Percentiles rank a stretch among this genome's conserved stretches.
Evolutionary conservation across 2,113 vertebrate species (phyloP).

Genomic region (Syrrhaptes paradoxus): DNA sequence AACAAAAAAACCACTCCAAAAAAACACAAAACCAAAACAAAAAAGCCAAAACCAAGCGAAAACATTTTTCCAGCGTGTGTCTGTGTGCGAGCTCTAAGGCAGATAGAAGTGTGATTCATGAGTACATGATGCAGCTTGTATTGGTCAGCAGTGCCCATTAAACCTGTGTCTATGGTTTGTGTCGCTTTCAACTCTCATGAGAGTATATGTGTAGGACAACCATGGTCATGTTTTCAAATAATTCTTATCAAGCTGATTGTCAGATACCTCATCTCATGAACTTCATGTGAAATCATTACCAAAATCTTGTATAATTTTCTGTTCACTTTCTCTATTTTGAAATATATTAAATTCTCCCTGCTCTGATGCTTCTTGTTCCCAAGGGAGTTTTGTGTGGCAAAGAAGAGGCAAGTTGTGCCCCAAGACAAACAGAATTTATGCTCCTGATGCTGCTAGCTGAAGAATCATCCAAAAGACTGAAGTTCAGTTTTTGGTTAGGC

Average conservation of each 20-base stretch:
- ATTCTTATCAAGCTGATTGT: background rate
- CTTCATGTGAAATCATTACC: background rate
- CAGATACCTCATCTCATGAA: background rate
- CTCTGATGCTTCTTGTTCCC: background rate
- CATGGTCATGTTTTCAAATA: background rate
- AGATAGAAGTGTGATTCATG: background rate
- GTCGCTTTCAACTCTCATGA: background rate
- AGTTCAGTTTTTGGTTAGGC: background rate
- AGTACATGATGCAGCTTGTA: background rate
- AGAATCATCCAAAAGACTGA: background rate
- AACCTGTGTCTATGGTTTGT: fast-evolving
- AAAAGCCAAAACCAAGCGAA: background rate
- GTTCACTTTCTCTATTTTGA: background rate
- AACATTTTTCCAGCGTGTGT: background rate
- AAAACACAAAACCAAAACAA: no score
- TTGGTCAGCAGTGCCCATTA: background rate
- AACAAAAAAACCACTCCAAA: background rate
- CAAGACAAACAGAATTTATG: background rate
- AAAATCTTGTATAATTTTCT: background rate
- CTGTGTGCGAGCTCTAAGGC: background rate
- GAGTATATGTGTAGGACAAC: no score
- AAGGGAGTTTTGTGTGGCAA: background rate
- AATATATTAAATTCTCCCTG: background rate
- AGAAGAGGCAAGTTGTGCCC: background rate
- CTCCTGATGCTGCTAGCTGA: background rate